Base-by-base conservation (phyloP, 2,113 vertebrate genomes). In the Ciconia stormi region DNA sequence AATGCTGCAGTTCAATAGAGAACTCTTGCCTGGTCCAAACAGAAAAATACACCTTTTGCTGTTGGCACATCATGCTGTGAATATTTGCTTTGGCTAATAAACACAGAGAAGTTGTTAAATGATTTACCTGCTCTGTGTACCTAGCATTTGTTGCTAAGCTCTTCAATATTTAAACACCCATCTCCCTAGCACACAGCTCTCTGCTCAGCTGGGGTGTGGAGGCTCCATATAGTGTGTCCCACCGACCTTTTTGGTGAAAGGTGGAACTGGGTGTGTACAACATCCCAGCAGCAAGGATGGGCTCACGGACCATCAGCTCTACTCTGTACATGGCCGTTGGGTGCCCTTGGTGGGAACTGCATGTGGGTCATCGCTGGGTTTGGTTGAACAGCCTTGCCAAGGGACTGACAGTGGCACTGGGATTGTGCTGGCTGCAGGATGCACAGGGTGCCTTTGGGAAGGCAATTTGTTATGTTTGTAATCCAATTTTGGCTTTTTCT, bases 11-110 rank as follows among this genome's bases (percentile, higher is more conserved):
- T 9, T 82, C 38, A 94, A 26, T 52, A 53, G 18, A 77, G 76
- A 86, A 49, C 46, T 58, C 59, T 88, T 74, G 77, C 58, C 49
- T 86, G 82, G 42, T 70, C 59, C 42, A 73, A 86, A 67, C 11
- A 70, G 27, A 82, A 88, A 95, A 94, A 66, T 38, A 83, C 9
- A 53, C 46, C 58, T 93, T 94, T 88, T 94, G 71, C 71, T 85
- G 50, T 66, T 92, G 65, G 76, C 82, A 50, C 50, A 15, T 92
- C n/a, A 25, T 44, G 36, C n/a, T 83, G 61, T 74, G 93, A 81
- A 46, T 93, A 81, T 89, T 95, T 96, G 80, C 71, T 81, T 96
- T 93, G 88, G 72, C 90, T 89, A 90, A 93, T 81, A 74, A 92
- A 86, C 38, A 71, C 0, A 2, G 74, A 77, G 66, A 42, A 83